These are phyloP conservation scores for Agonopterix heracliana DNA, from an alignment of 2,888 invertebrate genomes.

Conservation along the genomic window DNA sequence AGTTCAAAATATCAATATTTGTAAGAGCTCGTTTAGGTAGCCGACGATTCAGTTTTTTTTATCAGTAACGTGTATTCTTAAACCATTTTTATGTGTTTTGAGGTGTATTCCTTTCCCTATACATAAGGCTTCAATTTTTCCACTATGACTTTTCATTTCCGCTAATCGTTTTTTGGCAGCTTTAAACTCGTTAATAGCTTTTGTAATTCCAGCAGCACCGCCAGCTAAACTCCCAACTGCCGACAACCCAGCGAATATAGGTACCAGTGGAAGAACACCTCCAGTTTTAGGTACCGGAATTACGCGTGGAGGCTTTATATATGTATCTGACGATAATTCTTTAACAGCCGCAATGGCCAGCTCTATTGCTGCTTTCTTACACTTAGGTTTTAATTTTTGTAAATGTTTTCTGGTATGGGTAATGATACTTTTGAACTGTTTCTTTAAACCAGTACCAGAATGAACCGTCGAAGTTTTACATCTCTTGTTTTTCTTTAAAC, in stretches of 20 bases:
- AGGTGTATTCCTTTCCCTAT: conserved; percentile 33
- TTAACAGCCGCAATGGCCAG: conserved; percentile 5
- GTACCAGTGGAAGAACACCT: conserved; percentile 32
- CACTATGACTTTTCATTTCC: conserved; percentile 5
- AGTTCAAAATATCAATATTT: conserved; percentile 1
- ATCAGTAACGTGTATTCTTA: conserved; percentile 4
- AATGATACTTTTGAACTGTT: no score
- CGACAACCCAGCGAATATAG: conserved; percentile 32
- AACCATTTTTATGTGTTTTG: conserved; percentile 23
- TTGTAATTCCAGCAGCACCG: conserved; percentile 34
- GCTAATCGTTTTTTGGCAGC: conserved; percentile 21
- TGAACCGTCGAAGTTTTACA: no score
- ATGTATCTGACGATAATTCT: not conserved
- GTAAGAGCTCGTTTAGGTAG: conserved; percentile 4
- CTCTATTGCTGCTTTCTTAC: conserved; percentile 4
- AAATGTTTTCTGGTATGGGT: no score
- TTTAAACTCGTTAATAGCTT: conserved; percentile 27
- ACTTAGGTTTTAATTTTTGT: not conserved
- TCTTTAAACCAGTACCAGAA: not conserved
- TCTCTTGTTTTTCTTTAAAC: not conserved
- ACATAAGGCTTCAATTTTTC: conserved; percentile 38
- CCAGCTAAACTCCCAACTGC: conserved; percentile 34
- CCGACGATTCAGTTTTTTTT: conserved; percentile 20
- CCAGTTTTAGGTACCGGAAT: conserved; percentile 34
- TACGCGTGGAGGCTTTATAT: not conserved